Evolutionary conservation across 2,113 vertebrate species (phyloP).

Genomic region (Pantherophis guttatus): DNA sequence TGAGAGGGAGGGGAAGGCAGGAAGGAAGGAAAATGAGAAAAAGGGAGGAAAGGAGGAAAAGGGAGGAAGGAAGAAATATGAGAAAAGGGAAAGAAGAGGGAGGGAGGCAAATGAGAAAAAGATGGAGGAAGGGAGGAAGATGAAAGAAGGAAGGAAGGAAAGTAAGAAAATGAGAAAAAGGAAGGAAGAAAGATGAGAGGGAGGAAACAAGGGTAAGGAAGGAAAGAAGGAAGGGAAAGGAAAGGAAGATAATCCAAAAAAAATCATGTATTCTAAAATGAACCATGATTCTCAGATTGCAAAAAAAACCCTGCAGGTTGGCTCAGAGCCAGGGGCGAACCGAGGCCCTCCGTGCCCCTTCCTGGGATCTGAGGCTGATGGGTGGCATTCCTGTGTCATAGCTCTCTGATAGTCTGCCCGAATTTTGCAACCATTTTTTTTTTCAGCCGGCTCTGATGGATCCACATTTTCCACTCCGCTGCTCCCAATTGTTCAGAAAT

Average conservation of each 20-base stretch:
- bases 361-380: neutral
- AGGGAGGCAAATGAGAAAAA: neutral
- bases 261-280: neutral
- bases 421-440: neutral
- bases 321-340: neutral
- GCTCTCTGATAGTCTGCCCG: neutral
- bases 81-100: neutral
- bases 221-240: neutral
- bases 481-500: neutral
- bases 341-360: neutral
- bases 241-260: neutral
- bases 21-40: too few relatives aligned
- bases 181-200: too few relatives aligned
- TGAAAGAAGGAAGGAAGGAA: too few relatives aligned
- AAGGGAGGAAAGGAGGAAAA: too few relatives aligned
- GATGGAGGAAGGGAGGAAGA: too few relatives aligned
- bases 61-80: neutral
- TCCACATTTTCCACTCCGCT: neutral
- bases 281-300: neutral
- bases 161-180: neutral
- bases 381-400: neutral
- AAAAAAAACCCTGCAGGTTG: neutral
- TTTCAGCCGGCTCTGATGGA: neutral
- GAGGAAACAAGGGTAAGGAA: too few relatives aligned
- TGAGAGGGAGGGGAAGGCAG: too few relatives aligned